Percentiles rank a stretch among this genome's conserved stretches.
These are phyloP conservation scores for Cerceris ruficornis DNA, from an alignment of 2,888 invertebrate genomes.

Conservation along the genomic window DNA sequence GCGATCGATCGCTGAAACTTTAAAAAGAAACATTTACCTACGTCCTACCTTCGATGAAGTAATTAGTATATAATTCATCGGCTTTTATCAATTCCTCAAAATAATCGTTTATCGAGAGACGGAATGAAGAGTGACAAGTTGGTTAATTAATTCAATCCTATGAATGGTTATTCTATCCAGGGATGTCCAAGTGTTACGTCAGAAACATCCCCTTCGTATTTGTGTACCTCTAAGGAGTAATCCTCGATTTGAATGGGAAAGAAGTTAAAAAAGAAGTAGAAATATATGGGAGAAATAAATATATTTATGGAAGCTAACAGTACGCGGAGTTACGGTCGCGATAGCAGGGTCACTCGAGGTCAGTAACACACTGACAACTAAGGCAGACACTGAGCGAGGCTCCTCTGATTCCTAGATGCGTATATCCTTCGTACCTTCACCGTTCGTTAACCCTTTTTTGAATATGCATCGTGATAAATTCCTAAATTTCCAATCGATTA, in stretches of 20 bases:
- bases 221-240: not conserved
- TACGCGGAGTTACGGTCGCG: slow-evolving; percentile 74
- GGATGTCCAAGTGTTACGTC: too few relatives aligned
- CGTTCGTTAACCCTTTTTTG: not conserved
- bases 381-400: slow-evolving; percentile 48
- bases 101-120: too few relatives aligned
- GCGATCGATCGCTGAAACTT: not conserved
- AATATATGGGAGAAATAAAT: slow-evolving; percentile 46
- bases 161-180: too few relatives aligned
- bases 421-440: slow-evolving; percentile 6
- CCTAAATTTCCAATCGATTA: not conserved
- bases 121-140: too few relatives aligned
- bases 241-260: not conserved
- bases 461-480: not conserved
- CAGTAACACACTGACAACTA: slow-evolving; percentile 80
- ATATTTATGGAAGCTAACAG: slow-evolving; percentile 75
- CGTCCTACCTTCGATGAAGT: not conserved
- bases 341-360: slow-evolving; percentile 80
- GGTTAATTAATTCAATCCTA: too few relatives aligned
- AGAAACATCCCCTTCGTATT: too few relatives aligned
- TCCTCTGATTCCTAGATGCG: slow-evolving; percentile 49
- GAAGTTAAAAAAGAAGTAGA: slow-evolving; percentile 1
- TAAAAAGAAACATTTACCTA: not conserved
- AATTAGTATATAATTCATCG: too few relatives aligned
- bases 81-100: not conserved